Base-by-base conservation (phyloP, 2,113 vertebrate species). In the Dasyprocta punctata region DNA sequence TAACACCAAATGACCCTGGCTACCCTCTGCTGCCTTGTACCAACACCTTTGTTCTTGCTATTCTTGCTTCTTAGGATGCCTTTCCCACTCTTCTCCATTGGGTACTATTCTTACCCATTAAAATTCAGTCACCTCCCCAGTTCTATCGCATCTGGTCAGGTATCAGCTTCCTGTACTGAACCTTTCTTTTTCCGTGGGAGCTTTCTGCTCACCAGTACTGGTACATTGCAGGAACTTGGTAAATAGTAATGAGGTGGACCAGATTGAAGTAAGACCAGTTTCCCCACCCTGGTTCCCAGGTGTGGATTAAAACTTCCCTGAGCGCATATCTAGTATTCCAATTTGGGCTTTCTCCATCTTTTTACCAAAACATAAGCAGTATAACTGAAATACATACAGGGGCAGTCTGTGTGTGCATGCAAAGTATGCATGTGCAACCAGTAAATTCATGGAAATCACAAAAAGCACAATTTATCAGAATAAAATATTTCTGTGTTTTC, bases 401-500 rank as follows among this genome's bases (percentile, higher is more conserved):
- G 82, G 19, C 78, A 52, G 60, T 58, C 80, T 92, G 17, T 17
- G 73, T 75, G 16, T 41, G 61, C 5, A 92, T 73, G 41, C 49
- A n/a, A 33, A 36, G 54, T 54, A 41, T 54, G 44, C 67, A 69
- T 16, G 47, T 86, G 12, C 82, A 86, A 87, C 92, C 90, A 89
- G 71, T 89, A 86, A 3, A 44, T 94, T 80, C 41, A 95, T 22
- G 83, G 82, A 63, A 36, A 17, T 81, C 36, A 60, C 80, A 44
- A 91, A 98, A 97, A 96, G 98, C 11, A 28, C 92, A 94, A 4
- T 93, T 96, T 84, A 44, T 86, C 78, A 96, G 78, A 75, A 14
- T 63, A 86, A 97, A 89, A 95, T 81, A 69, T 97, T 94, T 52
- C 47, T 1, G 47, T 96, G 94, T 95, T 90, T 71, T 22, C 86